Conservation (phyloP, 2,113 vertebrate genomes). For the Agapornis roseicollis region DNA sequence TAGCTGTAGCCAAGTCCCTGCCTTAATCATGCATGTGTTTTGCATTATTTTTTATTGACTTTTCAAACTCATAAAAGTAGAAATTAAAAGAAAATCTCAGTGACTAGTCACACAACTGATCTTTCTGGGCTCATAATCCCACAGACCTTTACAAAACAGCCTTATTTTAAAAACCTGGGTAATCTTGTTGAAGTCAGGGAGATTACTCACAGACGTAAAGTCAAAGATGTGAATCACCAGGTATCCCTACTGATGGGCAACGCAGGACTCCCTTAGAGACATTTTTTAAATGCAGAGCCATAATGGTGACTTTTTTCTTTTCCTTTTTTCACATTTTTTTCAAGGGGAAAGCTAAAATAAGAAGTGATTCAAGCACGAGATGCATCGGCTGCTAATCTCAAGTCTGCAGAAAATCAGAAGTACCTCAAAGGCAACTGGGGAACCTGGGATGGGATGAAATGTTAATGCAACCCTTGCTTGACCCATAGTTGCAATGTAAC, state of each 20-base stretch:
- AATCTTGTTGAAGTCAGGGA: conserved; percentile 23
- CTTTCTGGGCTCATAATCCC: conserved; percentile 14
- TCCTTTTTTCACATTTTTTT: neutral
- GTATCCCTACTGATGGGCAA: neutral
- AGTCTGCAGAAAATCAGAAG: neutral
- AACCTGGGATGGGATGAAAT: neutral
- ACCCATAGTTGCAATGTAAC: neutral
- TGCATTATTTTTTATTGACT: conserved; percentile 59
- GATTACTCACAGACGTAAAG: neutral
- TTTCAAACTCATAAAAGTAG: conserved; percentile 53
- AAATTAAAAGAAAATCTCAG: conserved; percentile 51
- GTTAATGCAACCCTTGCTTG: conserved; percentile 25
- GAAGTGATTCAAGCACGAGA: neutral
- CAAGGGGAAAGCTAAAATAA: neutral
- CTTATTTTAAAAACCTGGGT: conserved; percentile 47
- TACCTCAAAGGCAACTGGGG: neutral
- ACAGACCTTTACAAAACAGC: neutral
- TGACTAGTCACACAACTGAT: conserved; percentile 21
- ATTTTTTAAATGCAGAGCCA: neutral
- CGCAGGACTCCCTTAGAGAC: neutral
- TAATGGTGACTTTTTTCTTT: neutral
- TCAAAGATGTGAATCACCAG: neutral
- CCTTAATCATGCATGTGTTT: conserved; percentile 46
- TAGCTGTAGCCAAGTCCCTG: conserved; percentile 10
- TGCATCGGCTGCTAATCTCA: fast-evolving